phyloP scores from a whole-genome alignment of 92 coral and sea anemone species.

The Phenganax stokvisi region DNA sequence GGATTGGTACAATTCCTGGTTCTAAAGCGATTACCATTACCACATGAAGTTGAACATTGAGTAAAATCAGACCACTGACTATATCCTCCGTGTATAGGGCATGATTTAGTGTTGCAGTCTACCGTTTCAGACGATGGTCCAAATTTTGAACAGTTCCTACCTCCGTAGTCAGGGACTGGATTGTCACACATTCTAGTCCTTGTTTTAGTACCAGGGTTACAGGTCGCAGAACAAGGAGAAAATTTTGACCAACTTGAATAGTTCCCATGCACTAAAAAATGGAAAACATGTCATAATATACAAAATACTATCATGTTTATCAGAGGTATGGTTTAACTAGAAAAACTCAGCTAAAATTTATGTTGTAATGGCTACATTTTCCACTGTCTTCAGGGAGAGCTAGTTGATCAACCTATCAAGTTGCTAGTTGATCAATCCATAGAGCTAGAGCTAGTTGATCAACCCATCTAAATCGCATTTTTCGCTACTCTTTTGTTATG shows the following conservation, averaged over 20 bases:
- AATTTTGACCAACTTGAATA: slow-evolving; percentile 71
- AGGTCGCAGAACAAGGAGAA: slow-evolving; percentile 61
- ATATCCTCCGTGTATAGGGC: slow-evolving; percentile 51
- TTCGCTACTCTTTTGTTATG: too few species aligned
- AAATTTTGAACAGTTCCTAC: slow-evolving; percentile 57
- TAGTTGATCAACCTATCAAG: too few species aligned
- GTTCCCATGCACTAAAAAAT: slow-evolving; percentile 53
- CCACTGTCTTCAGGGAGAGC: too few species aligned
- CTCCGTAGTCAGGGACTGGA: slow-evolving; percentile 61
- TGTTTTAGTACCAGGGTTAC: slow-evolving; percentile 59
- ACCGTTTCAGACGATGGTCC: slow-evolving; percentile 48
- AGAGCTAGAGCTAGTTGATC: too few species aligned
- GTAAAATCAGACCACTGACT: slow-evolving; percentile 70
- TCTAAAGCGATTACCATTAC: slow-evolving; percentile 57
- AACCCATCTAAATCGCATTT: too few species aligned
- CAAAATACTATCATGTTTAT: not conserved
- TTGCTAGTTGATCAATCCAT: too few species aligned
- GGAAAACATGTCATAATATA: not conserved
- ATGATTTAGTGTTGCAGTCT: slow-evolving; percentile 52
- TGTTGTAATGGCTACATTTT: too few species aligned
- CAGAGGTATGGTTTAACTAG: too few species aligned
- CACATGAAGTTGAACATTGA: slow-evolving; percentile 62
- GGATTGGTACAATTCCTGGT: slow-evolving; percentile 75
- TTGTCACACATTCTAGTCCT: slow-evolving; percentile 63
- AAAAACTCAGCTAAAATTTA: too few species aligned